phyloP scores from a whole-genome alignment of 2,888 invertebrate genomes.

The Drosophila emarginata region DNA sequence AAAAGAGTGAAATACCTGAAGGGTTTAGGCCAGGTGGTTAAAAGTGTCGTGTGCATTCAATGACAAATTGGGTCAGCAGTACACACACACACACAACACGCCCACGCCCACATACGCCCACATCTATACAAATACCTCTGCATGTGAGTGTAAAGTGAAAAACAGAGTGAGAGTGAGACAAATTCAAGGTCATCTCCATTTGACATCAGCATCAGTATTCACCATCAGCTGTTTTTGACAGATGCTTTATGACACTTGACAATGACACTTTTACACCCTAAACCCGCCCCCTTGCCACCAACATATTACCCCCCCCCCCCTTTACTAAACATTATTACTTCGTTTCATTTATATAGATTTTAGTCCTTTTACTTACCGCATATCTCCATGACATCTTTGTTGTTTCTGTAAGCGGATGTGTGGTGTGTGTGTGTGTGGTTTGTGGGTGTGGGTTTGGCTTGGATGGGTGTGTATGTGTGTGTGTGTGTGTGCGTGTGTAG shows the following conservation, averaged over 20 bases:
- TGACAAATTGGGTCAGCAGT: slow-evolving; percentile 56
- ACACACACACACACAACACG: slow-evolving; percentile 8
- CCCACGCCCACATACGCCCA: too few species aligned
- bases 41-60: slow-evolving; percentile 40
- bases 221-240: slow-evolving; percentile 48
- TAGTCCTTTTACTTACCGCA: slow-evolving; percentile 72
- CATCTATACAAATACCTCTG: too few species aligned
- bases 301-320: neutral
- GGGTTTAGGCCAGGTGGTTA: slow-evolving; percentile 12
- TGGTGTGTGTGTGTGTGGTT: slow-evolving; percentile 23
- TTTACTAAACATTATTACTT: neutral
- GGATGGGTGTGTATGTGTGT: slow-evolving; percentile 27
- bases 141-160: neutral
- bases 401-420: slow-evolving; percentile 25
- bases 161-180: too few species aligned
- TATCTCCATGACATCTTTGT: slow-evolving; percentile 80
- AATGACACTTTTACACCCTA: neutral
- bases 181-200: slow-evolving; percentile 57
- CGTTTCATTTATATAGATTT: slow-evolving; percentile 2
- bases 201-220: neutral
- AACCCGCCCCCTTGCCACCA: neutral
- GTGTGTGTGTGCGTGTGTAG: slow-evolving; percentile 21
- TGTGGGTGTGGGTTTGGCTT: slow-evolving; percentile 20
- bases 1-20: neutral
- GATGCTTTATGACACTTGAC: slow-evolving; percentile 33